A percentile compares a stretch with the other conserved stretches of the same genome.
Conservation (phyloP, 2,113 vertebrate genomes). For the Xenus cinereus region DNA sequence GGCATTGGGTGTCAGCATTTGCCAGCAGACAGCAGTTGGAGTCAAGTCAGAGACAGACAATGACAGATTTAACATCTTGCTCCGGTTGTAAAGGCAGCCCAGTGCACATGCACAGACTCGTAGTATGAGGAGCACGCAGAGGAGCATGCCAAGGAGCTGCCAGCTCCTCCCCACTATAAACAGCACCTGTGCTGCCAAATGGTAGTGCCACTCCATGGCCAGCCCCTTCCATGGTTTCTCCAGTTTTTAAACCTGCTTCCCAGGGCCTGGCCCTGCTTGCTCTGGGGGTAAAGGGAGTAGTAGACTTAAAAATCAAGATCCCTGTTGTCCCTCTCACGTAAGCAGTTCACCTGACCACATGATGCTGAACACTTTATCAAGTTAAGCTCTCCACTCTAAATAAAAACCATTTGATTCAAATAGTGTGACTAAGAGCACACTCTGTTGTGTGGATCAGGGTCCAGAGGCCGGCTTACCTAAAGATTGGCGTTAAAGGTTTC, state of each 20-base stretch:
- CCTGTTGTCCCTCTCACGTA: not conserved
- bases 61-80: slow-evolving; percentile 73
- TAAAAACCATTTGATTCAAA: not conserved
- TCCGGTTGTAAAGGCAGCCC: slow-evolving; percentile 50
- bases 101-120: slow-evolving; percentile 35
- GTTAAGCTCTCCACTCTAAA: not conserved
- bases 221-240: not conserved
- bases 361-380: not conserved
- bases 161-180: not conserved
- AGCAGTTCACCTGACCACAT: not conserved
- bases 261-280: not conserved
- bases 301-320: not conserved
- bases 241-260: not conserved
- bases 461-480: not conserved
- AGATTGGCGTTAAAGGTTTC: not conserved
- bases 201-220: not conserved
- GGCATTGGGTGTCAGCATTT: slow-evolving; percentile 72
- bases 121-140: slow-evolving; percentile 29
- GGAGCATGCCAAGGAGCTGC: slow-evolving; percentile 20
- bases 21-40: slow-evolving; percentile 65
- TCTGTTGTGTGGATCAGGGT: not conserved
- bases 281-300: accelerated
- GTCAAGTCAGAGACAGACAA: slow-evolving; percentile 59
- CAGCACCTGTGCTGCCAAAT: slow-evolving; percentile 73
- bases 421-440: not conserved